Conservation (phyloP, 1,140 invertebrate genomes). For the Triops cancriformis region DNA sequence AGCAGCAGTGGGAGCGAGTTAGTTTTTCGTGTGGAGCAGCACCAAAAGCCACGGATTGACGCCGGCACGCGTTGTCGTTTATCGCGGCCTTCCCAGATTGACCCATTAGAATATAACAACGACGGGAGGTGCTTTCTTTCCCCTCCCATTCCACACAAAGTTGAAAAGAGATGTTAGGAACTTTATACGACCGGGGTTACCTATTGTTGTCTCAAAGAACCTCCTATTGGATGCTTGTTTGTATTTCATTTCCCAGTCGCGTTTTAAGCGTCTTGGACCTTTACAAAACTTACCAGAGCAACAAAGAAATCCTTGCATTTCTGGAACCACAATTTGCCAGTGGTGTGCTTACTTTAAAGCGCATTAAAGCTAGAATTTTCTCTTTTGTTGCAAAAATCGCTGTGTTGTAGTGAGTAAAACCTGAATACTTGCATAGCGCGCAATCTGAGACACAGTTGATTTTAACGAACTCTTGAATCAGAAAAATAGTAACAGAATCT, state of each 20-base stretch:
- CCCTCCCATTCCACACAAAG: background rate
- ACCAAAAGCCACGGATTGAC: background rate
- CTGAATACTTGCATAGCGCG: too few relatives aligned
- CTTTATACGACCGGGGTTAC: background rate
- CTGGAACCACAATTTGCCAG: background rate
- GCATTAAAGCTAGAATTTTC: background rate
- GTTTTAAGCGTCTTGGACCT: background rate
- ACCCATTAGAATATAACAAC: constrained; percentile 7
- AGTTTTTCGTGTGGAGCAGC: background rate
- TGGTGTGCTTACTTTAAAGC: background rate
- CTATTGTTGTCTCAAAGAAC: background rate
- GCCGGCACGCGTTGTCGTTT: constrained; percentile 11
- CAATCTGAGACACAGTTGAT: too few relatives aligned
- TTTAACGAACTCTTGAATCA: too few relatives aligned
- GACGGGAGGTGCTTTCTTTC: background rate
- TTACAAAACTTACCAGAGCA: background rate
- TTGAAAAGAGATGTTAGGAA: constrained; percentile 8
- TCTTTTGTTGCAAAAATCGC: too few relatives aligned
- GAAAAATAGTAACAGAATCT: too few relatives aligned
- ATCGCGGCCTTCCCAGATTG: constrained; percentile 8
- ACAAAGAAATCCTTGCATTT: background rate
- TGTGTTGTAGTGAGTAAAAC: too few relatives aligned
- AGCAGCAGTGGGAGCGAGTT: background rate
- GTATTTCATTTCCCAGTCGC: constrained; percentile 7
- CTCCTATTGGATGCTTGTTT: background rate